Percentiles rank a stretch among this genome's conserved stretches.
phyloP scores from a whole-genome alignment of 2,113 vertebrate genomes.

The Dasyornis broadbenti region DNA sequence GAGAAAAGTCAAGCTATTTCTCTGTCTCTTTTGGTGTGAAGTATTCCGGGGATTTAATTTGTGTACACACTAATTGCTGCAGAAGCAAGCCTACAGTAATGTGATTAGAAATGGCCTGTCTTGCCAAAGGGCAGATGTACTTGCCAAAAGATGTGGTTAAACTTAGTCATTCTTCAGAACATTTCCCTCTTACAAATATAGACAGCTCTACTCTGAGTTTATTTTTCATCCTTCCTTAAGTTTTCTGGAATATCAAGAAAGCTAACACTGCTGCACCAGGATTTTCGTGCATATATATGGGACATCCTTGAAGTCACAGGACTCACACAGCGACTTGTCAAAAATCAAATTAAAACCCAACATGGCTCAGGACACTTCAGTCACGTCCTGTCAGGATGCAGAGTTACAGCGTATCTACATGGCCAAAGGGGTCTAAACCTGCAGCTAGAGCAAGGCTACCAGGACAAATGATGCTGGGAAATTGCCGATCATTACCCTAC shows the following conservation, averaged over 20 bases:
- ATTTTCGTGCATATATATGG: rapidly evolving
- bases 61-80: background rate
- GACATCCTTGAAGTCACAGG: background rate
- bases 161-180: background rate
- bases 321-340: background rate
- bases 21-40: background rate
- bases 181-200: background rate
- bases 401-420: background rate
- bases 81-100: background rate
- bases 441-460: background rate
- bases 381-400: background rate
- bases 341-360: background rate
- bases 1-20: background rate
- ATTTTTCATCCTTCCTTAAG: background rate
- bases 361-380: background rate
- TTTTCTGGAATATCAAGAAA: background rate
- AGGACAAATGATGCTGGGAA: background rate
- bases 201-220: background rate
- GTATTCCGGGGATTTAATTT: background rate
- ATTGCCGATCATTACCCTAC: background rate
- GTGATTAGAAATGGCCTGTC: background rate
- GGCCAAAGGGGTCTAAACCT: background rate
- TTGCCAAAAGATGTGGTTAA: background rate
- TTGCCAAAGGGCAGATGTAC: background rate
- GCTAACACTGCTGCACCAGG: background rate